Percentiles rank a stretch among this genome's conserved stretches.
phyloP scores from a whole-genome alignment of 2,797 vertebrate species.

The Alfaro cultratus region DNA sequence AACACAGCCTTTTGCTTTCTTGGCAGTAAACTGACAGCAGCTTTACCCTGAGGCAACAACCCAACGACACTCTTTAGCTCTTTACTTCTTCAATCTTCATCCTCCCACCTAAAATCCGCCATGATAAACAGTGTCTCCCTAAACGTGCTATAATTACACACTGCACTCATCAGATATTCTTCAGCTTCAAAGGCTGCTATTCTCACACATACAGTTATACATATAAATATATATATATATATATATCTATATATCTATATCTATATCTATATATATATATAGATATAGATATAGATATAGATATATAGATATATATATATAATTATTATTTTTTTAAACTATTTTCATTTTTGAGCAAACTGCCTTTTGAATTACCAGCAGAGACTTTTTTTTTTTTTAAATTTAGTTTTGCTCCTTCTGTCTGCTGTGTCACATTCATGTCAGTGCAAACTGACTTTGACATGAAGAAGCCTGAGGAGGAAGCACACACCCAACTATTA shows the following conservation, averaged over 20 bases:
- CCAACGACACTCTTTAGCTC: constrained; percentile 53
- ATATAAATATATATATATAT: background rate
- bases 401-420: constrained; percentile 36
- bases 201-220: constrained; percentile 39
- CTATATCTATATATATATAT: background rate
- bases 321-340: background rate
- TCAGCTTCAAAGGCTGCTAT: constrained; percentile 41
- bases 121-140: constrained; percentile 58
- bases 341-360: constrained; percentile 15
- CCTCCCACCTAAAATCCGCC: constrained; percentile 39
- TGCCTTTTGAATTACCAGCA: constrained; percentile 59
- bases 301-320: background rate
- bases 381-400: constrained; percentile 18
- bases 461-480: constrained; percentile 61
- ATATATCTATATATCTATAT: no score
- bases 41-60: constrained; percentile 56
- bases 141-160: constrained; percentile 66
- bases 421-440: constrained; percentile 61
- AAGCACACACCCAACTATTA: constrained; percentile 55
- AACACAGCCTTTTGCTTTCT: constrained; percentile 47
- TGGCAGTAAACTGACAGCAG: constrained; percentile 59
- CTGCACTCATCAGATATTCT: constrained; percentile 46
- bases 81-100: constrained; percentile 43
- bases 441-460: constrained; percentile 70
- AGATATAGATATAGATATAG: no score